phyloP scores from a whole-genome alignment of 2,797 vertebrate species.

The Gallirallus australis region DNA sequence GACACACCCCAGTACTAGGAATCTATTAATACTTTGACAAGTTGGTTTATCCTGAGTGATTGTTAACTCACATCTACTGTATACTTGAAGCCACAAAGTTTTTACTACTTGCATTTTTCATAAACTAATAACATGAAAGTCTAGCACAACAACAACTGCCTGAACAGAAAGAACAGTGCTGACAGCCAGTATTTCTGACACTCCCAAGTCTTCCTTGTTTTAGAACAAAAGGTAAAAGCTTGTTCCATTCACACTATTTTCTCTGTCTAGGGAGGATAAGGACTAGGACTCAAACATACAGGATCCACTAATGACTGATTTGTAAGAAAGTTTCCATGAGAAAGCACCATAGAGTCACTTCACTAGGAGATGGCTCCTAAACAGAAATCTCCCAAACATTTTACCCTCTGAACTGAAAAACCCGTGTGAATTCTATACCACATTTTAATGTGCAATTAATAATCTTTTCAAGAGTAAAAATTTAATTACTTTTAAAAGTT shows the following conservation, averaged over 20 bases:
- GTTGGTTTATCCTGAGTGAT: conserved; percentile 62
- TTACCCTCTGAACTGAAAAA: not conserved
- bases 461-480: not conserved
- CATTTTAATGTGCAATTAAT: not conserved
- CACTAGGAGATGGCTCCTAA: not conserved
- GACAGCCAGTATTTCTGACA: conserved; percentile 4
- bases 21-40: conserved; percentile 34
- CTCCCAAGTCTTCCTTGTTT: not conserved
- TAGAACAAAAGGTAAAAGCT: conserved; percentile 1
- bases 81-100: conserved; percentile 47
- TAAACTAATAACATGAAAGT: conserved; percentile 51
- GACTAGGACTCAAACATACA: not conserved
- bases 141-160: conserved; percentile 30
- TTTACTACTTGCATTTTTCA: conserved; percentile 52
- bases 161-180: conserved; percentile 39
- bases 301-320: not conserved
- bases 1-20: conserved; percentile 31
- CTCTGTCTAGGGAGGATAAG: not conserved
- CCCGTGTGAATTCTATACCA: not conserved
- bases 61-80: conserved; percentile 49
- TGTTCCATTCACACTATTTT: not conserved
- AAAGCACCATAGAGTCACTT: conserved; percentile 24
- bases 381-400: not conserved
- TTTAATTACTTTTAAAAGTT: not conserved
- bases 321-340: not conserved